phyloP scores from a whole-genome alignment of 2,888 invertebrate genomes.

The Steromphala cineraria region DNA sequence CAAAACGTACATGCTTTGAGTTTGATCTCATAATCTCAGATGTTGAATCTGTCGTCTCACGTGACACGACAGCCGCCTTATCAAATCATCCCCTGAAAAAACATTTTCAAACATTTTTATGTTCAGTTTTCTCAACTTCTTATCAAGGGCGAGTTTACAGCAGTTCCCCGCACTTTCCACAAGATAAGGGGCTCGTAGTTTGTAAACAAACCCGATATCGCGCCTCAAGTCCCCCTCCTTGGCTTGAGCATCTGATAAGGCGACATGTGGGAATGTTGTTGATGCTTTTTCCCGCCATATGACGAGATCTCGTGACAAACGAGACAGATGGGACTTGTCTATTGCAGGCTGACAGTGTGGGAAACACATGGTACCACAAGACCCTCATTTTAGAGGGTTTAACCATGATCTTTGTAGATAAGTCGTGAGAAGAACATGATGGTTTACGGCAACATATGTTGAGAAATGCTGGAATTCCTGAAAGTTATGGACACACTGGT shows the following conservation, averaged over 20 bases:
- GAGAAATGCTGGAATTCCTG: background rate
- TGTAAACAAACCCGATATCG: conserved; percentile 6
- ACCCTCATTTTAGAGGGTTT: too few relatives aligned
- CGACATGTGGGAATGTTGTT: conserved; percentile 8
- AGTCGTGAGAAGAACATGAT: background rate
- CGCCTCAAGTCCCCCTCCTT: background rate
- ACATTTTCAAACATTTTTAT: too few relatives aligned
- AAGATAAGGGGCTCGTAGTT: background rate
- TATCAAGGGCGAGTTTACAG: too few relatives aligned
- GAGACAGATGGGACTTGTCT: conserved; percentile 11
- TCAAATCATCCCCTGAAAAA: too few relatives aligned
- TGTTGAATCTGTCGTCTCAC: too few relatives aligned
- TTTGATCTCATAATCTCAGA: too few relatives aligned
- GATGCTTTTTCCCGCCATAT: conserved; percentile 11
- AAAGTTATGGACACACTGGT: background rate
- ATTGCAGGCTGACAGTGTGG: conserved; percentile 1
- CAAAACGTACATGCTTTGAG: too few relatives aligned
- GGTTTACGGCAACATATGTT: background rate
- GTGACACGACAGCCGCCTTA: too few relatives aligned
- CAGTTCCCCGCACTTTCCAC: background rate
- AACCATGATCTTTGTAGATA: background rate
- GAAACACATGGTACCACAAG: background rate
- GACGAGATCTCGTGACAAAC: conserved; percentile 13
- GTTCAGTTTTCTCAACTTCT: too few relatives aligned
- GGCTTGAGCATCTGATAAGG: background rate